Percentiles rank a stretch among this genome's conserved stretches.
These are phyloP conservation scores for Synergus umbraculus DNA, from an alignment of 2,888 invertebrate species.

Conservation along the genomic window DNA sequence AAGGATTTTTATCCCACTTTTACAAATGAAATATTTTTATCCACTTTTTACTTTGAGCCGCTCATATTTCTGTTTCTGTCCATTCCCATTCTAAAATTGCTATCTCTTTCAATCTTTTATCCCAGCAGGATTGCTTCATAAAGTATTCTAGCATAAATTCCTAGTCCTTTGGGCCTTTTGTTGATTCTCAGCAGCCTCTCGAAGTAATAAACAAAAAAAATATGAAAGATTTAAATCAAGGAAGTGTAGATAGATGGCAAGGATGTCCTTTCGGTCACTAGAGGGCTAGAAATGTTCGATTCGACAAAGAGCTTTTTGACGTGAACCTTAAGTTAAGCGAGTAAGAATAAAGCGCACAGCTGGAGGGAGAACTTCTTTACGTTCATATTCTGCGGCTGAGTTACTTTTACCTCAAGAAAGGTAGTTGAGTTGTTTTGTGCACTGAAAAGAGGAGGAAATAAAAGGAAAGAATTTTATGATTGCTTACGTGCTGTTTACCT, in stretches of 20 bases:
- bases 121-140: not conserved
- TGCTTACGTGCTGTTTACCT: slow-evolving; percentile 26
- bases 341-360: slow-evolving; percentile 46
- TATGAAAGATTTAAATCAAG: not conserved
- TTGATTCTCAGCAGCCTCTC: not conserved
- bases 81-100: not conserved
- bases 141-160: not conserved
- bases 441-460: slow-evolving; percentile 1
- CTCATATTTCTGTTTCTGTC: not conserved
- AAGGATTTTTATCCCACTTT: no score
- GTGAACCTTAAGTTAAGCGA: slow-evolving; percentile 46
- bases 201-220: not conserved
- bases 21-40: not conserved
- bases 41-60: not conserved
- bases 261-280: not conserved
- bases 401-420: slow-evolving; percentile 43
- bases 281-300: slow-evolving; percentile 25
- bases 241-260: not conserved
- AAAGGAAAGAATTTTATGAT: slow-evolving; percentile 13
- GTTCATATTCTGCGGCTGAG: slow-evolving; percentile 49
- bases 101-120: not conserved
- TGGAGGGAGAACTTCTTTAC: slow-evolving; percentile 46
- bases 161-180: not conserved
- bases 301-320: slow-evolving; percentile 52
- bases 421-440: slow-evolving; percentile 8